Base-by-base conservation (phyloP, 2,888 invertebrate species). In the Zygogramma bicolorata region DNA sequence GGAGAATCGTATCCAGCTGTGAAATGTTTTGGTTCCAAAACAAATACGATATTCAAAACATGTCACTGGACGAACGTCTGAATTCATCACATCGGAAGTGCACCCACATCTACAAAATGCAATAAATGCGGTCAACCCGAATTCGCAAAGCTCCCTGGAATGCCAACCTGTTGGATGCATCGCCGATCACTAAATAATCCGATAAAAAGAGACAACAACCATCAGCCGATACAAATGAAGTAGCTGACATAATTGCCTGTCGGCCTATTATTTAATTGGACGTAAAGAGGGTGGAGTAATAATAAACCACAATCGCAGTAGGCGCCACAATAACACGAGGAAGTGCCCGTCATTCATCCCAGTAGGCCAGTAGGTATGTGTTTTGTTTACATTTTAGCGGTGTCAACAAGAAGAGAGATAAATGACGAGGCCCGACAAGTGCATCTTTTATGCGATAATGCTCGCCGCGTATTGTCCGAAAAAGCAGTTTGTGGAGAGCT, bases 381-480 rank as follows among this genome's bases (percentile, higher is more conserved):
- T 67, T 73, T 69, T 77, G 73, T 78, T 75, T 78, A 74, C 73
- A 67, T 73, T 71, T 60, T 31, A 42, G 62, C 63, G 68, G 58
- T 62, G 60, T 68, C 71, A 71, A 68, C 63, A 60, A 53, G 53
- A 60, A 57, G 34, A 46, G 68, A 70, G 70, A 75, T 70, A 75
- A 53, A 53, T 25, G 53, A 71, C 68, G 68, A 66, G 67, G 65
- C 70, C 42, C 59, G 31, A 73, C 75, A 75, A 75, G 75, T 75
- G 75, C 73, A 75, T 75, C 75, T 75, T 71, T 75, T 71, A 61
- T 74, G 68, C 70, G 53, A 60, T 58, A 68, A 68, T 68, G 68
- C 72, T 70, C 68, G 42, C 49, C 60, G 62, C 60, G 60, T 65
- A 75, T 75, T 75, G 73, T 73, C 69, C 75, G 71, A 75, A 68